Evolutionary conservation across 2,797 vertebrate genomes (phyloP), one percentile per base, ranked within the genome.

Genomic region (Sphenodon punctatus): DNA sequence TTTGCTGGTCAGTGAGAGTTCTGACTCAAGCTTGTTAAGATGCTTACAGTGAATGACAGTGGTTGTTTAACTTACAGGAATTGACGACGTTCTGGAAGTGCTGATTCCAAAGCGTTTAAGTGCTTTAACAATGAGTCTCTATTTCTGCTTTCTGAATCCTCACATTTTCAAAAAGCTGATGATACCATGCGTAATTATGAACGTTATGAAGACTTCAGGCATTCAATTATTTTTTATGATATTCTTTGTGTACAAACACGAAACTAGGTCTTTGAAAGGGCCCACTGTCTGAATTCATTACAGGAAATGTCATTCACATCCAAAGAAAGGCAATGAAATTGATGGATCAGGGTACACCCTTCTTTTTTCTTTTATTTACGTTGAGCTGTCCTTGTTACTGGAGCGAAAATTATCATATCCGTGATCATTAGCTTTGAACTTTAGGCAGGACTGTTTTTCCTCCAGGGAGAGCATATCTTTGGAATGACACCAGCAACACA

Each of bases 361-460:
- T 69, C 55, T 41, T 30, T 48, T 64, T 82, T 58, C 27, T 80
- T 89, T 90, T 94, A 25, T 82, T 97, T 95, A 98, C 63, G 97
- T 96, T 49, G 96, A 97, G 30, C 96, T 97, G 92, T 97, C 98
- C 94, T 98, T 98, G 96, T 98, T 98, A 93, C 97, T 98, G 93
- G 96, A 93, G 60, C 95, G 97, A 96, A 97, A 97, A 95, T 97
- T 96, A 95, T 98, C 97, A 66, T 97, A 97, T 95, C 95, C 96
- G 11, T 97, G 97, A 89, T 97, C 97, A 71, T 97, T 97, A 89
- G 94, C 96, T 96, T 96, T 98, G 94, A 97, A 98, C 96, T 97
- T 98, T 91, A 97, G 95, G 93, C 97, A 98, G 45, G 97, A 97
- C 87, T 97, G 97, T 85, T 93, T 97, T 92, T 98, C 96, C 84